Evolutionary conservation across 2,113 vertebrate genomes (phyloP), one percentile per base, ranked within the genome.

Genomic region (Gorsachius goisagi): DNA sequence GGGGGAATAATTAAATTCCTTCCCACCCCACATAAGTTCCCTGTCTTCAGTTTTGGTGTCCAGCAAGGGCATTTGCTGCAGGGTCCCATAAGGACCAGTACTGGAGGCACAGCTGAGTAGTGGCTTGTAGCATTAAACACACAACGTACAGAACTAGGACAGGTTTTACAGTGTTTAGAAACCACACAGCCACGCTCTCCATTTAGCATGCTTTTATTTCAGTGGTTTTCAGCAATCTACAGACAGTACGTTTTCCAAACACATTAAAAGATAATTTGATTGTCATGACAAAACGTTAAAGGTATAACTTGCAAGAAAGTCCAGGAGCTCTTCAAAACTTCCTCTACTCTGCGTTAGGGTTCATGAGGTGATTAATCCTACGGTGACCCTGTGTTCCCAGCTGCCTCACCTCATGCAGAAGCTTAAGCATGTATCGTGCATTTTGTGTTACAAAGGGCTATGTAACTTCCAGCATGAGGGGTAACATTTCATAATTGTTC

Each of bases 81-180:
- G n/a, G 19, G 24, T 76, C 19, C 53, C 9, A 1, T 8, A n/a
- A 53, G 72, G 50, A 44, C 6, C 45, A 19, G 3, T 33, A 12
- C 0, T 35, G 72, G 47, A 35, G 53, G 75, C 62, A 47, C 12
- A 49, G 79, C 72, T 66, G 33, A 2, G 4, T 5, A 1, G 20
- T 44, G n/a, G 35, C 50, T 80, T 44, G 2, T 3, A 2, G 33
- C 50, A 28, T 49, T 24, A 49, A 56, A 20, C 16, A 32, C 19
- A 27, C 0, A 4, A 49, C 30, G 37, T 26, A 0, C 16, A 33
- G 45, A 20, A 11, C 63, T 53, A 3, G 8, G 27, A 15, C 30
- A 33, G 58, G 52, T 41, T 66, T 58, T 45, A 3, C 52, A 37
- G 60, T 30, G 56, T 47, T 73, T 41, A 8, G 12, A 33, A 59